phyloP scores from a whole-genome alignment of 2,888 invertebrate species.

The Pachliopta kotzebuea region DNA sequence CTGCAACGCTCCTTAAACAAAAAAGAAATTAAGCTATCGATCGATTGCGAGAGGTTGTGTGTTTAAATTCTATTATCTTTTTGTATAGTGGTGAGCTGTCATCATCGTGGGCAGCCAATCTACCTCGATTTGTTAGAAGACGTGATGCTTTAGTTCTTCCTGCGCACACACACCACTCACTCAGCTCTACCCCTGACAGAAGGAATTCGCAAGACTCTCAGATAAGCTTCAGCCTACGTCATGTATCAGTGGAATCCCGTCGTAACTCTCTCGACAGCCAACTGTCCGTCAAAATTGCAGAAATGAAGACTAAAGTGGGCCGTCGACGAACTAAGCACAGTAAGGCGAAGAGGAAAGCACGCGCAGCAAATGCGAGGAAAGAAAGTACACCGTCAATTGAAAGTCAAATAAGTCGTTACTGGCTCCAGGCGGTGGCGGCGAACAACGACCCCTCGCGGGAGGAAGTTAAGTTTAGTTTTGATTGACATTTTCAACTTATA shows the following conservation, averaged over 20 bases:
- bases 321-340: slow-evolving; percentile 72
- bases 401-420: slow-evolving; percentile 86
- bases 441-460: slow-evolving; percentile 79
- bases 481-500: slow-evolving; percentile 41
- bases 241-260: slow-evolving; percentile 92
- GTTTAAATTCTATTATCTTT: too few relatives aligned
- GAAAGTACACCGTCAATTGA: slow-evolving; percentile 91
- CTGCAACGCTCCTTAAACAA: too few relatives aligned
- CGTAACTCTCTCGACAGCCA: slow-evolving; percentile 94
- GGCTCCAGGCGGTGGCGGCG: slow-evolving; percentile 82
- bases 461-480: slow-evolving; percentile 73
- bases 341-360: slow-evolving; percentile 67
- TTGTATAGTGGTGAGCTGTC: slow-evolving; percentile 87
- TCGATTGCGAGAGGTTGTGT: too few relatives aligned
- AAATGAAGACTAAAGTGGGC: slow-evolving; percentile 87
- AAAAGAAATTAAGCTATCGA: too few relatives aligned
- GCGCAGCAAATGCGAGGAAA: slow-evolving; percentile 64
- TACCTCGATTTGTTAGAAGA: slow-evolving; percentile 91
- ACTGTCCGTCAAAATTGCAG: slow-evolving; percentile 90
- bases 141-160: slow-evolving; percentile 88
- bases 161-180: slow-evolving; percentile 70
- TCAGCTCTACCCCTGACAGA: slow-evolving; percentile 78
- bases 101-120: slow-evolving; percentile 94
- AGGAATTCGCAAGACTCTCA: slow-evolving; percentile 84
- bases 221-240: slow-evolving; percentile 88